Percentiles rank a stretch among this genome's conserved stretches.
phyloP scores from a whole-genome alignment of 2,797 vertebrate species.

The Scomberomorus guttatus region DNA sequence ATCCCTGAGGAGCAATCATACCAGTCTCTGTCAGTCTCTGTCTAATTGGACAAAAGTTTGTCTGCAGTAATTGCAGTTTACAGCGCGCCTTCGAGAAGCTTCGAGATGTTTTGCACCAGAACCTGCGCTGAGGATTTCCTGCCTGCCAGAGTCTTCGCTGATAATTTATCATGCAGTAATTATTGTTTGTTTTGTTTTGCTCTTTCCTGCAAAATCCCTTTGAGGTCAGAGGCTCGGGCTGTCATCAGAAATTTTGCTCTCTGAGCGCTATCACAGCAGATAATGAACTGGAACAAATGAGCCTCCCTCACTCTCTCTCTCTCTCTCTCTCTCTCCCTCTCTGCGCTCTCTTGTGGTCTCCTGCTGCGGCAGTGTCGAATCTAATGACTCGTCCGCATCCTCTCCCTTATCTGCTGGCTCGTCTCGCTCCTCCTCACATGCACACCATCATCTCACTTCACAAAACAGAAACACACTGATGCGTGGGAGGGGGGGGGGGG shows the following conservation, averaged over 20 bases:
- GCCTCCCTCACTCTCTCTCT: constrained; percentile 1
- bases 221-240: constrained; percentile 47
- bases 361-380: constrained; percentile 32
- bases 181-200: constrained; percentile 52
- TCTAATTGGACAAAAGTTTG: constrained; percentile 16
- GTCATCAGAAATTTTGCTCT: constrained; percentile 33
- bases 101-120: background rate
- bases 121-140: background rate
- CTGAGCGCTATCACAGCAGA: constrained; percentile 43
- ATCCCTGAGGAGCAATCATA: no score
- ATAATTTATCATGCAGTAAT: constrained; percentile 30
- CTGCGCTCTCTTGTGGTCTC: background rate
- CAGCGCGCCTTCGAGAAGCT: background rate
- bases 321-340: background rate
- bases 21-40: background rate
- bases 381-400: constrained; percentile 49
- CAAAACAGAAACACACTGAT: constrained; percentile 26
- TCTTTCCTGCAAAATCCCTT: constrained; percentile 17
- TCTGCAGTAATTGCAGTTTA: constrained; percentile 5
- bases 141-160: constrained; percentile 1
- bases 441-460: background rate
- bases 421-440: constrained; percentile 3
- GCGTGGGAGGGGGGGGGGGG: no score
- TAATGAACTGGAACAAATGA: constrained; percentile 68
- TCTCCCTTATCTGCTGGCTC: constrained; percentile 30